These are phyloP conservation scores for Porphyrio hochstetteri DNA, from an alignment of 2,113 vertebrate genomes.

Conservation along the genomic window DNA sequence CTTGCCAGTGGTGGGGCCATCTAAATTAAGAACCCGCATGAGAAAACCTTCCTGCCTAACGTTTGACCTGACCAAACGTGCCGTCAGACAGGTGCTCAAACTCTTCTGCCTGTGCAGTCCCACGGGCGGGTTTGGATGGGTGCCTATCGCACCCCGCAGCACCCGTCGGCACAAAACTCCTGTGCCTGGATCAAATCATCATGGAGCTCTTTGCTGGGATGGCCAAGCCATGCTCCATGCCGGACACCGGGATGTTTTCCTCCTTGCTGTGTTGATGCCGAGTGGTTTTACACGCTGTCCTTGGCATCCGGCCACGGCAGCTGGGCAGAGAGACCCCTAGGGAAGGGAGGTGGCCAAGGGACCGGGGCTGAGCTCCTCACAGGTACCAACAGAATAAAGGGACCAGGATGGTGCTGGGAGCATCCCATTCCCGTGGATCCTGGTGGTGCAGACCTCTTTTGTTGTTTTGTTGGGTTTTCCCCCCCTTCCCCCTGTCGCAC, in stretches of 20 bases:
- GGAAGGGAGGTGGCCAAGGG: not conserved
- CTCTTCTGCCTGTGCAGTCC: not conserved
- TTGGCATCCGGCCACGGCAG: rapidly evolving
- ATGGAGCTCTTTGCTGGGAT: rapidly evolving
- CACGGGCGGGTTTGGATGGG: rapidly evolving
- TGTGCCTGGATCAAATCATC: not conserved
- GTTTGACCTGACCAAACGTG: not conserved
- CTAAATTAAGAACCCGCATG: not conserved
- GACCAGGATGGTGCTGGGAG: not conserved
- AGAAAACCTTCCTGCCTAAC: not conserved
- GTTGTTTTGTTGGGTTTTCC: not conserved
- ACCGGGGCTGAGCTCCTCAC: not conserved
- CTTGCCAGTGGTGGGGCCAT: rapidly evolving
- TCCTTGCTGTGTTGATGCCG: rapidly evolving
- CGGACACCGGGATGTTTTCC: rapidly evolving
- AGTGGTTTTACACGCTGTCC: not conserved
- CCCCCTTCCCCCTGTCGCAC: not conserved
- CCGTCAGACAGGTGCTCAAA: rapidly evolving
- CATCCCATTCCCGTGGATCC: not conserved
- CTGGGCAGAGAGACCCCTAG: not conserved
- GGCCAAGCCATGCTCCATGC: not conserved
- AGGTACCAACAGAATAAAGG: not conserved
- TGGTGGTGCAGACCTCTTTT: not conserved
- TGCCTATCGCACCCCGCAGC: rapidly evolving
- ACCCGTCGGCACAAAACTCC: rapidly evolving